A percentile compares a stretch with the other conserved stretches of the same genome.
phyloP scores from a whole-genome alignment of 2,797 vertebrate genomes.

The Silurus lanzhouensis region DNA sequence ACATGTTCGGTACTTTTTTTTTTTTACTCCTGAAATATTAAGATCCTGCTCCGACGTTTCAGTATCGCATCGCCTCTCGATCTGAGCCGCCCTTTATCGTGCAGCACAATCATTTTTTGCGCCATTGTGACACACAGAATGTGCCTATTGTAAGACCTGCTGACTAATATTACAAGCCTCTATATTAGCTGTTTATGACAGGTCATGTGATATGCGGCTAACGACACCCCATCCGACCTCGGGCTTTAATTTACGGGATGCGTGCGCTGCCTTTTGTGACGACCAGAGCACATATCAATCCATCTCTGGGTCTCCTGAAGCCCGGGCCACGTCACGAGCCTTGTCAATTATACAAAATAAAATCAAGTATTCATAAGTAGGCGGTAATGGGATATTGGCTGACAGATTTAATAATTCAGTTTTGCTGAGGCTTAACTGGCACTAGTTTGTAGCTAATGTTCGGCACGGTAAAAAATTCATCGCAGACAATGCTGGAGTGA shows the following conservation, averaged over 20 bases:
- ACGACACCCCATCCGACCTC: conserved; percentile 55
- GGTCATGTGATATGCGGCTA: conserved; percentile 62
- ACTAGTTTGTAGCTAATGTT: conserved; percentile 85
- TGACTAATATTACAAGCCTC: conserved; percentile 60
- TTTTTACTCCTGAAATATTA: conserved; percentile 68
- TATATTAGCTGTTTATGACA: conserved; percentile 67
- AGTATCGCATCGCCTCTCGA: conserved; percentile 55
- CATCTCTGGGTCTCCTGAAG: conserved; percentile 80
- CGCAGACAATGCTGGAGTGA: conserved; percentile 74
- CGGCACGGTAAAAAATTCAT: conserved; percentile 86
- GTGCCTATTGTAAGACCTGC: conserved; percentile 31
- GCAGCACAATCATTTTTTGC: conserved; percentile 53
- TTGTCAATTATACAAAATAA: conserved; percentile 95
- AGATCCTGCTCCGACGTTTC: conserved; percentile 56
- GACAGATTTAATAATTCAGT: conserved; percentile 95
- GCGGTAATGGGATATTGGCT: conserved; percentile 86
- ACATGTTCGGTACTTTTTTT: not conserved
- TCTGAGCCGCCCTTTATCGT: conserved; percentile 56
- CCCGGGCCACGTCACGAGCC: conserved; percentile 80
- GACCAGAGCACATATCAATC: conserved; percentile 61
- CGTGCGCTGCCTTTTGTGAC: conserved; percentile 66
- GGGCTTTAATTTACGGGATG: conserved; percentile 68
- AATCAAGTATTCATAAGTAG: conserved; percentile 97
- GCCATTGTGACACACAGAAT: conserved; percentile 31
- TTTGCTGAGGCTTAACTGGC: conserved; percentile 83